Conservation (phyloP, 2,113 vertebrate species). For the Colius striatus region DNA sequence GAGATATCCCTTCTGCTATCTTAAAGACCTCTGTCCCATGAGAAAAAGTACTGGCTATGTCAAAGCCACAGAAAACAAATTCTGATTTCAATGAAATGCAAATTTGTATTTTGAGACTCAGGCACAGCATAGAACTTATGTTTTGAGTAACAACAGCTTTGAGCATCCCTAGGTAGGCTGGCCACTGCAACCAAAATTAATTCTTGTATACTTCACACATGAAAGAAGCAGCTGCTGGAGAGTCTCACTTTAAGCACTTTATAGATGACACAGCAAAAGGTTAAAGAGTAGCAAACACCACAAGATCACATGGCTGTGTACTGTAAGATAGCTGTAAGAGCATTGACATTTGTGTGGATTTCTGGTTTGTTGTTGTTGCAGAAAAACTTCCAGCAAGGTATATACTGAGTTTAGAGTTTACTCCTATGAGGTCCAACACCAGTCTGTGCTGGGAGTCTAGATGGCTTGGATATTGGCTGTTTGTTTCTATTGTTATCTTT, state of each 20-base stretch:
- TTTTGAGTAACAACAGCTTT: background rate
- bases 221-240: background rate
- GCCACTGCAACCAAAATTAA: background rate
- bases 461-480: background rate
- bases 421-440: background rate
- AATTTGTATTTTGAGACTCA: background rate
- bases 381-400: background rate
- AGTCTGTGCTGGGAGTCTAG: background rate
- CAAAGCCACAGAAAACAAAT: background rate
- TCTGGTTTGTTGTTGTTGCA: background rate
- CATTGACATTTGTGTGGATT: background rate
- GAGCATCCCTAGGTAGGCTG: background rate
- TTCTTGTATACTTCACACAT: background rate
- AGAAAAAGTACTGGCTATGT: background rate
- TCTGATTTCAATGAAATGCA: background rate
- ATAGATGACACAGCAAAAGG: background rate
- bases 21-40: background rate
- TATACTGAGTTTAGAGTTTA: background rate
- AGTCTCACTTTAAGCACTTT: background rate
- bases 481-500: background rate
- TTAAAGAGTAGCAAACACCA: background rate
- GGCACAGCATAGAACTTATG: background rate
- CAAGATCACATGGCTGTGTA: background rate
- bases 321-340: background rate
- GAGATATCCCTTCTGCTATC: background rate